A percentile compares a stretch with the other conserved stretches of the same genome.
phyloP scores from a whole-genome alignment of 1,140 invertebrate species.

The Drosophila tsacasi region DNA sequence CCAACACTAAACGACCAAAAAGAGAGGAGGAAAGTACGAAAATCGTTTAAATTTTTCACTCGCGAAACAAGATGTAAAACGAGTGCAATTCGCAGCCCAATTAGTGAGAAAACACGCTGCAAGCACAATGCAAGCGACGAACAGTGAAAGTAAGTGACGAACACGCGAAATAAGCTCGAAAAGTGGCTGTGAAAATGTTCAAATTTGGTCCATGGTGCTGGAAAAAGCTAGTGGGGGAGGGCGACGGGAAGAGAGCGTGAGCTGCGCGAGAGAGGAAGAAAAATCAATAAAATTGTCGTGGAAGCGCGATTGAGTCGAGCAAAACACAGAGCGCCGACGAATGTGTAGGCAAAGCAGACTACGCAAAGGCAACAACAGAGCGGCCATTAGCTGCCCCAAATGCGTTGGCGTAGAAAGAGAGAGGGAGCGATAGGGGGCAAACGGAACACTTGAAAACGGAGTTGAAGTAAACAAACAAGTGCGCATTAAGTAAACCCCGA shows the following conservation, averaged over 20 bases:
- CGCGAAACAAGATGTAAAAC: conserved; percentile 38
- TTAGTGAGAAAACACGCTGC: conserved; percentile 13
- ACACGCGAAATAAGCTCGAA: conserved; percentile 9
- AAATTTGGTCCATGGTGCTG: conserved; percentile 40
- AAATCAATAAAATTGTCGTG: conserved; percentile 73
- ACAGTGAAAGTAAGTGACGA: conserved; percentile 29
- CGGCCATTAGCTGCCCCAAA: conserved; percentile 68
- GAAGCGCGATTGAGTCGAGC: conserved; percentile 72
- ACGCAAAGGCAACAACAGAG: conserved; percentile 22
- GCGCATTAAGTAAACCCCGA: conserved; percentile 50
- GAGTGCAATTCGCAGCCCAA: conserved; percentile 13
- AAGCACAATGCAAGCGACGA: conserved; percentile 28
- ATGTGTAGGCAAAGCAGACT: conserved; percentile 27
- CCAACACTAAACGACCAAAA: conserved; percentile 22
- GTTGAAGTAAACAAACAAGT: conserved; percentile 41
- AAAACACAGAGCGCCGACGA: conserved; percentile 69
- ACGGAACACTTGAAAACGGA: conserved; percentile 2
- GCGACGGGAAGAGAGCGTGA: conserved; percentile 33
- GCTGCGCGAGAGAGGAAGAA: conserved; percentile 54
- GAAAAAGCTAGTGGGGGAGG: conserved; percentile 11
- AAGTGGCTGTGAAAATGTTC: conserved; percentile 61
- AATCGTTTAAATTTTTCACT: conserved; percentile 11
- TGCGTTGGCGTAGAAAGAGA: conserved; percentile 50
- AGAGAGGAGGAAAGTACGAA: conserved; percentile 19
- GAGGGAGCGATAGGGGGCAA: background rate